These are phyloP conservation scores for Myopa testacea DNA, from an alignment of 2,888 invertebrate species.

Conservation along the genomic window DNA sequence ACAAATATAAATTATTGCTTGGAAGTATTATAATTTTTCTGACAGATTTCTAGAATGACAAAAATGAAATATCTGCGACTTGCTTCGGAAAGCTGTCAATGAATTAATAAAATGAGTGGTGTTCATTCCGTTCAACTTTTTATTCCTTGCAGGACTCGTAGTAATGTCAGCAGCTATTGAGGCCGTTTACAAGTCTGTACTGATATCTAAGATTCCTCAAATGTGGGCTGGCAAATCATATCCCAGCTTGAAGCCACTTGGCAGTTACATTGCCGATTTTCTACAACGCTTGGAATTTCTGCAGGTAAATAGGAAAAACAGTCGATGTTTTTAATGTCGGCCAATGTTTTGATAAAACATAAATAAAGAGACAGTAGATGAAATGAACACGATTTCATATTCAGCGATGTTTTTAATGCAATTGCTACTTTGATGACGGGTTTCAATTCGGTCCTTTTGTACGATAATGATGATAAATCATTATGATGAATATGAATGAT, in stretches of 20 bases:
- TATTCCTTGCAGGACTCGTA: slow-evolving; percentile 76
- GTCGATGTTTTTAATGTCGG: too few species aligned
- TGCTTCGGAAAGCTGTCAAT: neutral
- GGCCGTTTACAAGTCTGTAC: slow-evolving; percentile 84
- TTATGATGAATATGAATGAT: too few species aligned
- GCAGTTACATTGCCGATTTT: slow-evolving; percentile 88
- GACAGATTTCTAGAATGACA: neutral
- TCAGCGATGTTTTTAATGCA: too few species aligned
- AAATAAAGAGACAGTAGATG: too few species aligned
- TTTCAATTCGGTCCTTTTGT: too few species aligned
- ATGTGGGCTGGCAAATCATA: slow-evolving; percentile 90
- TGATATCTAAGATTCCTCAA: slow-evolving; percentile 84
- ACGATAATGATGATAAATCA: too few species aligned
- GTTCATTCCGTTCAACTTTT: neutral
- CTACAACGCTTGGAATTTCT: slow-evolving; percentile 85
- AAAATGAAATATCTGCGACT: too few species aligned
- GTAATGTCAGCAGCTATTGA: slow-evolving; percentile 89
- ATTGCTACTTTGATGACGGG: too few species aligned
- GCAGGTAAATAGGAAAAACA: slow-evolving; percentile 72
- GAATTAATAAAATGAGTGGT: neutral
- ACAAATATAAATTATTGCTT: neutral
- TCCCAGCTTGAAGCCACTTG: slow-evolving; percentile 90
- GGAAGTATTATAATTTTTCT: neutral
- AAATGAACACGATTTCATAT: too few species aligned
- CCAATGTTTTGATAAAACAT: too few species aligned